Base-by-base conservation (phyloP, 2,797 vertebrate species). In the Gobio occitaniae region DNA sequence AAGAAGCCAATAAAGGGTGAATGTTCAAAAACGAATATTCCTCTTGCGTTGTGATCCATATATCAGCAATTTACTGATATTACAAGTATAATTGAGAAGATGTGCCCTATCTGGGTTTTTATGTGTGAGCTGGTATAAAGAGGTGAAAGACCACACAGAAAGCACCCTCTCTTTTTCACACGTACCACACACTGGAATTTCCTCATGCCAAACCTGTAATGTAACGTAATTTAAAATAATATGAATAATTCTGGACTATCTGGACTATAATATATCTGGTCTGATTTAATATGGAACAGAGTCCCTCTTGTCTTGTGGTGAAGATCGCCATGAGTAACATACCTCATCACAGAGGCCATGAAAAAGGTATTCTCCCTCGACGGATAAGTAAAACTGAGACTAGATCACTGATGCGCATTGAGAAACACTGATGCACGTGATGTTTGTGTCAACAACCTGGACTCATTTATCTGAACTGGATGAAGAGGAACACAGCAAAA, bases 141-240 rank as follows among this genome's bases (percentile, higher is more conserved):
- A 92, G 90, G 90, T 88, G 82, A 88, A 90, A 66, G 94, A 94
- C 94, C 94, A 94, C 93, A 95, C 93, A 94, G 91, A 88, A 70
- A 92, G 91, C 69, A 38, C 10, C 65, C 68, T 70, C 76, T 63
- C 47, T 84, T 86, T 87, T 86, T 90, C 90, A 66, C 85, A 84
- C 50, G 12, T 78, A 76, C 77, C 66, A 71, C 76, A 86, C 86
- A 25, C 75, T 84, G 56, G 75, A 63, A 65, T 86, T 87, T 82
- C 87, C 82, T 66, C 86, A 65, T 86, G 38, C 74, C 82, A 86
- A 89, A 86, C 87, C 87, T 29, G 68, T 32, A 0, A 80, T 87
- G 92, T 91, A 92, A 93, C 87, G 66, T 76, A 90, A 92, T 80
- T 89, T 88, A 86, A 82, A 84, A 89, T 80, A 32, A 32, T 2